Base-by-base conservation (phyloP, 2,797 vertebrate species). In the Tangara arthus region DNA sequence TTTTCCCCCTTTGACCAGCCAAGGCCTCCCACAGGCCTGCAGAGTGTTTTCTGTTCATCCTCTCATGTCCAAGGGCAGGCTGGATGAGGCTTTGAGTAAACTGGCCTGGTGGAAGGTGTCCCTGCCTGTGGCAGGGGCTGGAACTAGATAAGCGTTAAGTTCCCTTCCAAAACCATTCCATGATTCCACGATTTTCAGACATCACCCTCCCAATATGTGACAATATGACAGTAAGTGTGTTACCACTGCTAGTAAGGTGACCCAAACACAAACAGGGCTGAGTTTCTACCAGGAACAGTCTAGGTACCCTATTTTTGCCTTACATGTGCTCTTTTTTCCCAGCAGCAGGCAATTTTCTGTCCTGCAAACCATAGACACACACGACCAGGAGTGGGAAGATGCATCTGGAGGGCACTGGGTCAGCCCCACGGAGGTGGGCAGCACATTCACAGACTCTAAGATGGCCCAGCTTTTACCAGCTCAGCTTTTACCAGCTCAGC, bases 221-320 rank as follows among this genome's bases (percentile, higher is more conserved):
- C 30, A 53, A 13, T 44, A 76, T 0, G 1, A 20, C 2, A 0
- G 1, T 18, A 16, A 22, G 3, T 6, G 7, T 11, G 10, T 32
- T 52, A 65, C 11, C 26, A 20, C 15, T 50, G 39, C n/a, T 18
- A 16, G 18, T 16, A 37, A 66, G 47, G 39, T 7, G 9, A 59
- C 21, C 23, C 19, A 69, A 60, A n/a, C 26, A 47, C 14, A 5
- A 71, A 8, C 15, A 55, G 16, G 22, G 4, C 11, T 60, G 41
- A 41, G 11, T 61, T 89, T 41, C 59, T 24, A 49, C 22, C 20
- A 41, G 9, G 0, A 75, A 37, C 27, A 82, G 18, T 46, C 41
- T 8, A 15, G 13, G 14, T 20, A 66, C 1, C 8, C 9, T 9
- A 32, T 26, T 65, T 73, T 56, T 76, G 19, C 53, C 34, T 60